A percentile compares a stretch with the other conserved stretches of the same genome.
phyloP scores from a whole-genome alignment of 2,113 vertebrate genomes.

The Morone saxatilis region DNA sequence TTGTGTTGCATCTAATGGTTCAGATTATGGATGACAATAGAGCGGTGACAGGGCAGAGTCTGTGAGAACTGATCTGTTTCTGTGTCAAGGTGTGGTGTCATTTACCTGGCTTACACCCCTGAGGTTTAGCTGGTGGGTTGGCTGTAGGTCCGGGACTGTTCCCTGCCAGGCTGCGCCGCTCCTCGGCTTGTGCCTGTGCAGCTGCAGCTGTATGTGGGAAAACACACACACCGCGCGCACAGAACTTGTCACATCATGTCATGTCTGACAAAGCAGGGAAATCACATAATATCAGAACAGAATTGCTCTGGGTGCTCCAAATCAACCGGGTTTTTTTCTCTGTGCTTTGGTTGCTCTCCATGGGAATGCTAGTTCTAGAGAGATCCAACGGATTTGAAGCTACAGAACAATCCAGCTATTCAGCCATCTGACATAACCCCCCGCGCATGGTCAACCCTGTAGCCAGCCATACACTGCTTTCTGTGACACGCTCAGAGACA shows the following conservation, averaged over 20 bases:
- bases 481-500: constrained; percentile 44
- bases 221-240: constrained; percentile 25
- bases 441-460: constrained; percentile 37
- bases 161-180: constrained; percentile 88
- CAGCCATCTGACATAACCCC: constrained; percentile 39
- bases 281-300: constrained; percentile 8
- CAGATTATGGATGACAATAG: constrained; percentile 38
- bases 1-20: constrained; percentile 55
- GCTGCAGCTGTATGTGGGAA: constrained; percentile 86
- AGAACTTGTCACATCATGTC: not conserved
- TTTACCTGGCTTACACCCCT: constrained; percentile 88
- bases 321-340: constrained; percentile 12
- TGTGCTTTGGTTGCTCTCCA: constrained; percentile 37
- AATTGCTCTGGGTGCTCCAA: constrained; percentile 1
- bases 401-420: constrained; percentile 72
- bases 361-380: constrained; percentile 60
- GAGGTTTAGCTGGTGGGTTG: constrained; percentile 82
- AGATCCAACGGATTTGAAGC: constrained; percentile 55
- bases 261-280: not conserved
- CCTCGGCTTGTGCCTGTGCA: constrained; percentile 91
- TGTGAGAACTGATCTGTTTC: constrained; percentile 33
- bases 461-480: constrained; percentile 40
- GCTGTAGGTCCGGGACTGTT: constrained; percentile 76
- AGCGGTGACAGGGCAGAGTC: constrained; percentile 25
- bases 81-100: constrained; percentile 46